Evolutionary conservation across 2,797 vertebrate species (phyloP).

Genomic region (Thamnophis elegans): DNA sequence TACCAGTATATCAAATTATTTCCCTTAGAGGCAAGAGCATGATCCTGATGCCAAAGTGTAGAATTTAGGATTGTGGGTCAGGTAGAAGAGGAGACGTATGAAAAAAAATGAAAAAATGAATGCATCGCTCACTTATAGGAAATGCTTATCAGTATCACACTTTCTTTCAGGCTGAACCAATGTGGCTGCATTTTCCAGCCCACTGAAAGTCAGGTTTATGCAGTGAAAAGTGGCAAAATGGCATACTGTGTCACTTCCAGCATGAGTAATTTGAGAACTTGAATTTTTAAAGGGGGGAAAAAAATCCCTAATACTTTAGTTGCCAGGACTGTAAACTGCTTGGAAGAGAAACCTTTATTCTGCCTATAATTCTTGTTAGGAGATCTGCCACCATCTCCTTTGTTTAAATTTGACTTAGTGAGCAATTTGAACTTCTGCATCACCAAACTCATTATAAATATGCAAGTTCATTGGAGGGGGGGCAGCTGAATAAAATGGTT

Average conservation of each 20-base stretch:
- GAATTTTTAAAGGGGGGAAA: slow-evolving; percentile 40
- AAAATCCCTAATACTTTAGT: slow-evolving; percentile 15
- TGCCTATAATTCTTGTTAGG: slow-evolving; percentile 16
- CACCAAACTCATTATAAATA: slow-evolving; percentile 58
- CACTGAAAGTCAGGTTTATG: slow-evolving; percentile 56
- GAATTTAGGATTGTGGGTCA: neutral
- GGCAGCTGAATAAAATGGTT: slow-evolving; percentile 72
- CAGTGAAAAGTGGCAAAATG: slow-evolving; percentile 51
- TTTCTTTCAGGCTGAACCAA: slow-evolving; percentile 58
- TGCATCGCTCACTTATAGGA: slow-evolving; percentile 30
- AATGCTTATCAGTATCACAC: slow-evolving; percentile 40
- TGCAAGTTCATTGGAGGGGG: slow-evolving; percentile 61
- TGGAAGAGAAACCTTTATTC: slow-evolving; percentile 36
- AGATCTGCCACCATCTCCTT: neutral
- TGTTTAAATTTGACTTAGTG: slow-evolving; percentile 41
- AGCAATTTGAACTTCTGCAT: slow-evolving; percentile 42
- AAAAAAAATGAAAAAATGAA: slow-evolving; percentile 28
- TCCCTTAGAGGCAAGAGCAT: neutral
- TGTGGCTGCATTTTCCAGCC: slow-evolving; percentile 61
- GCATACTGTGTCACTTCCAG: slow-evolving; percentile 29
- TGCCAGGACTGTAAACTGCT: slow-evolving; percentile 28
- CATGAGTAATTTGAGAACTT: slow-evolving; percentile 28
- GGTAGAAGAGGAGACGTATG: slow-evolving; percentile 15
- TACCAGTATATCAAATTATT: neutral
- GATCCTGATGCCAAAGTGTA: neutral